These are phyloP conservation scores for Aldrovandia affinis DNA, from an alignment of 2,797 vertebrate species.

Conservation along the genomic window DNA sequence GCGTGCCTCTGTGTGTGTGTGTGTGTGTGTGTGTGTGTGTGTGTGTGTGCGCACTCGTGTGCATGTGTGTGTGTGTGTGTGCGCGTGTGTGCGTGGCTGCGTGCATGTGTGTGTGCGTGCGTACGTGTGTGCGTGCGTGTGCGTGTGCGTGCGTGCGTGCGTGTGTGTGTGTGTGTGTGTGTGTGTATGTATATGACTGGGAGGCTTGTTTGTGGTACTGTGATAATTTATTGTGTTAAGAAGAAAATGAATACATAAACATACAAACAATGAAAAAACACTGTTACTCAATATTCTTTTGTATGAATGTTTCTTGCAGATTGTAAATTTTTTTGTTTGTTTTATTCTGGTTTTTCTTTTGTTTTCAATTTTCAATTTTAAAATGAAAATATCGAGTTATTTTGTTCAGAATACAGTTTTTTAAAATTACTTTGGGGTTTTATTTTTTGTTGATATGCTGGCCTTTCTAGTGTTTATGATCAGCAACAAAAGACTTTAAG, in stretches of 20 bases:
- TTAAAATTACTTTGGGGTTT: slow-evolving; percentile 42
- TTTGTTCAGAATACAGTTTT: slow-evolving; percentile 52
- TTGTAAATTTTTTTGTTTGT: slow-evolving; percentile 44
- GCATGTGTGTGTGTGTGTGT: slow-evolving; percentile 22
- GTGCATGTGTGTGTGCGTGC: neutral
- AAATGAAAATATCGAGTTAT: slow-evolving; percentile 49
- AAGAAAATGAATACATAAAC: slow-evolving; percentile 21
- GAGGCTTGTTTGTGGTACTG: slow-evolving; percentile 40
- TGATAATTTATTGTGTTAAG: slow-evolving; percentile 60
- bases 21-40: neutral
- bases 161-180: no score
- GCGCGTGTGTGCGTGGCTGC: neutral
- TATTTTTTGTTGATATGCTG: slow-evolving; percentile 45
- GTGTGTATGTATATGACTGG: neutral
- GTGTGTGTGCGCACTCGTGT: slow-evolving; percentile 1
- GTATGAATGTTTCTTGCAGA: slow-evolving; percentile 34
- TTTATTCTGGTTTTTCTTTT: slow-evolving; percentile 35
- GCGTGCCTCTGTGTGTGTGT: slow-evolving; percentile 10
- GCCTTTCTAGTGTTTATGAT: slow-evolving; percentile 49
- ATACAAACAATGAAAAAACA: slow-evolving; percentile 31
- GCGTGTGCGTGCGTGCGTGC: neutral
- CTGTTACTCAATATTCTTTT: slow-evolving; percentile 38
- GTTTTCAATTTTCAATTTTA: slow-evolving; percentile 38
- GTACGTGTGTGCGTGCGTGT: no score
- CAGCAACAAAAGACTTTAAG: slow-evolving; percentile 52